Base-by-base conservation (phyloP, 2,113 vertebrate species). In the Podocnemis expansa region DNA sequence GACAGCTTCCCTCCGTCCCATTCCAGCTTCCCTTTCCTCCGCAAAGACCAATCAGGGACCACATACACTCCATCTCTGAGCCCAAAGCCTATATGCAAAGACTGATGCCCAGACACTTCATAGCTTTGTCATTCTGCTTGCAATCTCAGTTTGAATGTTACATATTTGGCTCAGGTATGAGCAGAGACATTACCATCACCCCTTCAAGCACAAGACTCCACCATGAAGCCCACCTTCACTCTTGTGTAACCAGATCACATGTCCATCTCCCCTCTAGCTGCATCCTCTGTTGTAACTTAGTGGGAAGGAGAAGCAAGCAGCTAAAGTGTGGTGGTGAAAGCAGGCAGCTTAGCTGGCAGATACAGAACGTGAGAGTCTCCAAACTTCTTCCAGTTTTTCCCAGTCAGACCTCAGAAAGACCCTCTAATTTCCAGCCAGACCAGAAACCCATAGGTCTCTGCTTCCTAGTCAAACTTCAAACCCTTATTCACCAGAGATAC, bases 11-110 rank as follows among this genome's bases (percentile, higher is more conserved):
- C 25, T 67, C 34, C 73, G 21, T 91, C 84, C 38, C 55, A 45
- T 52, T 90, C 41, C 84, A 88, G 63, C 5, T 80, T n/a, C n/a
- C 54, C 34, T 45, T 88, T 88, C 75, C 27, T 79, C 34, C 94
- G 89, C 10, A 38, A 86, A n/a, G 45, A 67, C 24, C n/a, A 38
- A 34, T 34, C 34, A n/a, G 63, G 63, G 22, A 80, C 38, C 5
- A 86, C 29, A 80, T 63, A 22, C 4, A 45, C n/a, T 88, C 82
- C 21, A 83, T 49, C 93, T 88, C 60, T 13, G 5, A 91, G 78
- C 54, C 86, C 2, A 17, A 93, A 97, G 52, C 31, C 78, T 14
- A 31, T 38, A 93, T 70, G 0, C 83, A 38, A 86, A 63, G 58
- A 79, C 4, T 17, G 11, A 80, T 11, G 13, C 17, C 55, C 3